Evolutionary conservation across 2,113 vertebrate species (phyloP).

Genomic region (Elanoides forficatus): DNA sequence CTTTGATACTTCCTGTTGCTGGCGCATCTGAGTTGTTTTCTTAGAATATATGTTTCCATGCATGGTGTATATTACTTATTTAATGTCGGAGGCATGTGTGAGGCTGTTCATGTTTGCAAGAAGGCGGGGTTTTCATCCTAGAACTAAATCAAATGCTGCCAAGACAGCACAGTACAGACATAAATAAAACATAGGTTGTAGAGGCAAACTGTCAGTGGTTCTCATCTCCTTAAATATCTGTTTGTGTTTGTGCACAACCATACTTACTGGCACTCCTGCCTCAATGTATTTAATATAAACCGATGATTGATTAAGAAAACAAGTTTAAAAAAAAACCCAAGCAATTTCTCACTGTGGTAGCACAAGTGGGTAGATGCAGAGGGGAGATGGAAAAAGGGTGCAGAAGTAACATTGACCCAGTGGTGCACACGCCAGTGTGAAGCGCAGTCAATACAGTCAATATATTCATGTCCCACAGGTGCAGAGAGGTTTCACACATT

Average conservation of each 20-base stretch:
- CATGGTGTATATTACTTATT: neutral
- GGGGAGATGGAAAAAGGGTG: neutral
- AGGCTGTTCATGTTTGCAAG: neutral
- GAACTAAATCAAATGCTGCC: neutral
- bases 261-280: neutral
- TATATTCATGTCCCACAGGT: neutral
- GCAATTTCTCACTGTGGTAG: neutral
- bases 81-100: neutral
- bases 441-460: neutral
- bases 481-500: neutral
- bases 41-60: neutral
- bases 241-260: neutral
- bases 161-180: neutral
- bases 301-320: neutral
- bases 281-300: neutral
- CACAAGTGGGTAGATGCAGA: neutral
- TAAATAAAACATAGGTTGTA: conserved; percentile 16
- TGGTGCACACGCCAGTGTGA: neutral
- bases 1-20: neutral
- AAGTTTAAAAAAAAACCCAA: neutral
- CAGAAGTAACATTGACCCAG: neutral
- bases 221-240: neutral
- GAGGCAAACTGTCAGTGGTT: neutral
- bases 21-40: neutral
- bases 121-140: neutral